Percentiles rank a stretch among this genome's conserved stretches.
These are phyloP conservation scores for Alviniconcha strummeri DNA, from an alignment of 2,888 invertebrate genomes.

Conservation along the genomic window DNA sequence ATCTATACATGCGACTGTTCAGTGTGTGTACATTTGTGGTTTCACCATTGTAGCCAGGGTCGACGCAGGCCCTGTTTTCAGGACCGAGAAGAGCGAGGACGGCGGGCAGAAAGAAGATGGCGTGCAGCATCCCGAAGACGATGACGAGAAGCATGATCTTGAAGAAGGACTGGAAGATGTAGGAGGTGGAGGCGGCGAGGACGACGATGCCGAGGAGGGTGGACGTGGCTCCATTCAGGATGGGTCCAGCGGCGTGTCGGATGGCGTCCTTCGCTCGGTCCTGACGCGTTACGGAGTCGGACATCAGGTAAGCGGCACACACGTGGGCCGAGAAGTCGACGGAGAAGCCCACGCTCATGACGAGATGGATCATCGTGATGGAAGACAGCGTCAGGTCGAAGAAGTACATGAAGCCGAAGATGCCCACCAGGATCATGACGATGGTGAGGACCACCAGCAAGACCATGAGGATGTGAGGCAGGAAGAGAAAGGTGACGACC, in stretches of 20 bases:
- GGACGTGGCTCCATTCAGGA: slow-evolving; percentile 32
- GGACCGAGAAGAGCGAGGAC: slow-evolving; percentile 49
- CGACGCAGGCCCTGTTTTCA: neutral
- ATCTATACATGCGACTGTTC: no score
- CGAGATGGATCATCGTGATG: slow-evolving; percentile 66
- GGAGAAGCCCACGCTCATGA: slow-evolving; percentile 67
- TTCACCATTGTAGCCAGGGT: no score
- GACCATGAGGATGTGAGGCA: slow-evolving; percentile 63
- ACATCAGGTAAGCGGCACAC: slow-evolving; percentile 49
- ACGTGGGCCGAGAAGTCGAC: slow-evolving; percentile 64
- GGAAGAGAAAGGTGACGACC: slow-evolving; percentile 60
- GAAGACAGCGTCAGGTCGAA: slow-evolving; percentile 61
- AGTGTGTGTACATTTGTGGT: no score
- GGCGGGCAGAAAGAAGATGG: slow-evolving; percentile 52
- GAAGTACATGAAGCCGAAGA: slow-evolving; percentile 61
- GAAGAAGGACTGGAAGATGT: slow-evolving; percentile 33
- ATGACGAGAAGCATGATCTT: slow-evolving; percentile 28
- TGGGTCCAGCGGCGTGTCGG: slow-evolving; percentile 38
- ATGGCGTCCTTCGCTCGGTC: slow-evolving; percentile 30
- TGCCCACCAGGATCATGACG: slow-evolving; percentile 56
- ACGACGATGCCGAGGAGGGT: slow-evolving; percentile 17
- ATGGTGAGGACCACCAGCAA: slow-evolving; percentile 57
- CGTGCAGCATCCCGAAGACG: slow-evolving; percentile 50
- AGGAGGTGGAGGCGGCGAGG: slow-evolving; percentile 16
- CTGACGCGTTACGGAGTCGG: slow-evolving; percentile 34